phyloP scores from a whole-genome alignment of 1,140 invertebrate species.

The Papilio xuthus region DNA sequence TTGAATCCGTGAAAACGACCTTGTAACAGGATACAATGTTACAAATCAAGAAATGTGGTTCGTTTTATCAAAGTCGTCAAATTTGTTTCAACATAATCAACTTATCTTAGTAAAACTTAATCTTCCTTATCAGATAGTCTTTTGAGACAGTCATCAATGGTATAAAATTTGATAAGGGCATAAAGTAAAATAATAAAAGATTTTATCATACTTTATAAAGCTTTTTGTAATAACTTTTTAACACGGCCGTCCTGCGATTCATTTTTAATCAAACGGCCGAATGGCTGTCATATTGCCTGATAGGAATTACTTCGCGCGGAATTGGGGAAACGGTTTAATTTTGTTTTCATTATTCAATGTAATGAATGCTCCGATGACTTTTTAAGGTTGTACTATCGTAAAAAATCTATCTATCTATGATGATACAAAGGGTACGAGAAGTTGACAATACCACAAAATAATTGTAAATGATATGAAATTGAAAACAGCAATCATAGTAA shows the following conservation, averaged over 20 bases:
- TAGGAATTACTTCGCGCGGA: slow-evolving; percentile 16
- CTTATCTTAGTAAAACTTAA: neutral
- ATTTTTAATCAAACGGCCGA: slow-evolving; percentile 36
- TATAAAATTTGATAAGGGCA: slow-evolving; percentile 28
- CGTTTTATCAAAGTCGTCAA: neutral
- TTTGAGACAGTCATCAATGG: neutral
- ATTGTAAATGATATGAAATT: too few relatives aligned
- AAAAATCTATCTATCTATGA: neutral
- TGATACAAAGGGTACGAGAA: neutral
- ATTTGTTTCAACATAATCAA: neutral
- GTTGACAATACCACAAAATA: neutral
- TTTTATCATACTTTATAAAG: slow-evolving; percentile 33
- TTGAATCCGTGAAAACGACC: too few relatives aligned
- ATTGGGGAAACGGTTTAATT: slow-evolving; percentile 31
- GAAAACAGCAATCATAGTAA: too few relatives aligned
- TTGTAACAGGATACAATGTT: neutral
- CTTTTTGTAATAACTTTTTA: slow-evolving; percentile 36
- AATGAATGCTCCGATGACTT: neutral
- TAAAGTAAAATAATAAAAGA: slow-evolving; percentile 34
- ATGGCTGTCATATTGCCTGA: slow-evolving; percentile 33
- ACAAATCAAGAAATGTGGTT: too few relatives aligned
- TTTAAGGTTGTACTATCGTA: neutral
- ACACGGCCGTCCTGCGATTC: slow-evolving; percentile 26
- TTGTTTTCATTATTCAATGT: slow-evolving; percentile 28
- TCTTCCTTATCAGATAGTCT: neutral